These are phyloP conservation scores for Elaeidobius kamerunicus DNA, from an alignment of 2,888 invertebrate genomes.

Conservation along the genomic window DNA sequence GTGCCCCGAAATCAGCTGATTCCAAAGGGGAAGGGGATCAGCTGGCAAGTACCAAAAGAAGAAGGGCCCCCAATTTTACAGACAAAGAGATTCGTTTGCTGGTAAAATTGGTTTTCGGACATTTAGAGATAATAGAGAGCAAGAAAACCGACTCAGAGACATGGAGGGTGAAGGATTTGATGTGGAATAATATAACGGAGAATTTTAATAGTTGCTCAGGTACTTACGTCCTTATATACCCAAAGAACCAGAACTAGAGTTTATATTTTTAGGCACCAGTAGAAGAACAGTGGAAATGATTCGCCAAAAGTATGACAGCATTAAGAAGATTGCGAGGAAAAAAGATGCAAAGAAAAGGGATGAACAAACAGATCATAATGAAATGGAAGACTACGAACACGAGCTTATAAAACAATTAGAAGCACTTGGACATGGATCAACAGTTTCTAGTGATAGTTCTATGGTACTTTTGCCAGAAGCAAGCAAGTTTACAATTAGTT, in stretches of 20 bases:
- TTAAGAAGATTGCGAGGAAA: slow-evolving; percentile 25
- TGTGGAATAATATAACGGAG: slow-evolving; percentile 25
- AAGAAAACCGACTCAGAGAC: slow-evolving; percentile 27
- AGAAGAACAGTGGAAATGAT: slow-evolving; percentile 23
- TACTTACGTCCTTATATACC: background rate
- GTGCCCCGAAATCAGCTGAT: background rate
- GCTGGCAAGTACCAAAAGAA: slow-evolving; percentile 6
- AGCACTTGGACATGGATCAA: slow-evolving; percentile 4
- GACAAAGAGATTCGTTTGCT: slow-evolving; percentile 23
- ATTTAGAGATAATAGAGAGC: slow-evolving; percentile 25
- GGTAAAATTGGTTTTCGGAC: slow-evolving; percentile 22
- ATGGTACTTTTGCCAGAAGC: slow-evolving; percentile 5
- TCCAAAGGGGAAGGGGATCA: background rate
- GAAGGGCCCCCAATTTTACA: slow-evolving; percentile 25
- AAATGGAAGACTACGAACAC: slow-evolving; percentile 26
- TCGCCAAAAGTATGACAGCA: slow-evolving; percentile 27
- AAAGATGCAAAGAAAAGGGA: slow-evolving; percentile 25
- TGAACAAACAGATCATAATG: slow-evolving; percentile 18
- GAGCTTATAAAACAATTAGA: slow-evolving; percentile 20
- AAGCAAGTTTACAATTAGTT: slow-evolving; percentile 2
- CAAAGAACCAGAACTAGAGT: background rate
- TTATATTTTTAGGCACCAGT: background rate
- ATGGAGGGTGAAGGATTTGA: slow-evolving; percentile 22
- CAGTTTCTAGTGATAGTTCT: slow-evolving; percentile 3
- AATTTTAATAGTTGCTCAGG: slow-evolving; percentile 21